Evolutionary conservation across 2,113 vertebrate genomes (phyloP).

Genomic region (Corynorhinus townsendii): DNA sequence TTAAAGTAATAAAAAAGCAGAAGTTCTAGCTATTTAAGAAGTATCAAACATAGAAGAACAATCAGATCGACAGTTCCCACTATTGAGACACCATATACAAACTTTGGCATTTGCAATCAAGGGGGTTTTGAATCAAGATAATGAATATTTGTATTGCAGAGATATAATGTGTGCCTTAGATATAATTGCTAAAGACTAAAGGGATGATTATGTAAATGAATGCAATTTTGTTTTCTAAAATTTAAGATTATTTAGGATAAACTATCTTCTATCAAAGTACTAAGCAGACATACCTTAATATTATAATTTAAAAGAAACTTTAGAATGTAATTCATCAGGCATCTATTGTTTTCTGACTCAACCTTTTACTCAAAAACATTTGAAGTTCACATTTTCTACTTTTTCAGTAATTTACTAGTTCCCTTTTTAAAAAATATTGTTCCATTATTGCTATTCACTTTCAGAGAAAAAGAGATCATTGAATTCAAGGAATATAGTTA

Average conservation of each 20-base stretch:
- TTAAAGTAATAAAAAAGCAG: slow-evolving; percentile 31
- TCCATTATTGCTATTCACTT: not conserved
- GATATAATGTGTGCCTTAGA: slow-evolving; percentile 40
- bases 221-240: slow-evolving; percentile 58
- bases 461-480: not conserved
- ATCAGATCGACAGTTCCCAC: not conserved
- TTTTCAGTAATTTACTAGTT: slow-evolving; percentile 28
- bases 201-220: slow-evolving; percentile 63
- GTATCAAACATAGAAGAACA: slow-evolving; percentile 13
- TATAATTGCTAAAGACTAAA: slow-evolving; percentile 55
- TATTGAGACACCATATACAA: slow-evolving; percentile 30
- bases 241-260: slow-evolving; percentile 1
- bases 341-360: slow-evolving; percentile 46
- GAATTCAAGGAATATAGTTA: not conserved
- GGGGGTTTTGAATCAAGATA: slow-evolving; percentile 58
- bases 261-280: not conserved
- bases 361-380: not conserved
- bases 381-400: slow-evolving; percentile 20
- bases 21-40: slow-evolving; percentile 24
- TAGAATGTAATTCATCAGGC: slow-evolving; percentile 29
- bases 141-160: slow-evolving; percentile 61
- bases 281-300: slow-evolving; percentile 46
- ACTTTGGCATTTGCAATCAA: slow-evolving; percentile 56
- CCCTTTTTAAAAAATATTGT: not conserved
- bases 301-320: slow-evolving; percentile 45